Evolutionary conservation across 2,888 invertebrate species (phyloP).

Genomic region (Brachyptera putata): DNA sequence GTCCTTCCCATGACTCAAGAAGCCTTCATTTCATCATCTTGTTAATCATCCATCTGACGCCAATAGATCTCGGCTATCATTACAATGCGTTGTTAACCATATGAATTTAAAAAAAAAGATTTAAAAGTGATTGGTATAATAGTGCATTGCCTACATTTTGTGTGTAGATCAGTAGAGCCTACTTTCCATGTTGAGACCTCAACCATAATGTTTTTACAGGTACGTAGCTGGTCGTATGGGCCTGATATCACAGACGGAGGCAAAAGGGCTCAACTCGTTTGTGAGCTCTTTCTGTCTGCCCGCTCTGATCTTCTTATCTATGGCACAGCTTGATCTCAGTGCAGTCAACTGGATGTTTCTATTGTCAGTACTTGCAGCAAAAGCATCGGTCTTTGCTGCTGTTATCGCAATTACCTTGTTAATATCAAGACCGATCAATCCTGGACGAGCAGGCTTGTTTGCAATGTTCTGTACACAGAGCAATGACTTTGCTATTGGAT

Average conservation of each 20-base stretch:
- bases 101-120: no score
- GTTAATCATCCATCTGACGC: no score
- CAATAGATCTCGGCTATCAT: no score
- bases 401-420: constrained; percentile 74
- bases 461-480: constrained; percentile 95
- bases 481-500: constrained; percentile 96
- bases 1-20: no score
- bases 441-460: constrained; percentile 83
- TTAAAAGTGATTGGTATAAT: no score
- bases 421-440: constrained; percentile 72
- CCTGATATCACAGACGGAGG: constrained; percentile 75
- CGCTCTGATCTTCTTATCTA: constrained; percentile 82
- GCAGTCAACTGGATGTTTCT: constrained; percentile 90
- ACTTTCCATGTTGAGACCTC: no score
- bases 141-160: no score
- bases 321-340: constrained; percentile 77
- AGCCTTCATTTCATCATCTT: no score
- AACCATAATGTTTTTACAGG: no score
- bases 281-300: constrained; percentile 92
- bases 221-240: constrained; percentile 81
- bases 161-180: no score
- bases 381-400: constrained; percentile 76
- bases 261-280: constrained; percentile 87
- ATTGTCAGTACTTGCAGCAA: constrained; percentile 77
- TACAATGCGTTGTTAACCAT: no score